A percentile compares a stretch with the other conserved stretches of the same genome.
These are phyloP conservation scores for Smutsia gigantea DNA, from an alignment of 2,797 vertebrate genomes.

Conservation along the genomic window DNA sequence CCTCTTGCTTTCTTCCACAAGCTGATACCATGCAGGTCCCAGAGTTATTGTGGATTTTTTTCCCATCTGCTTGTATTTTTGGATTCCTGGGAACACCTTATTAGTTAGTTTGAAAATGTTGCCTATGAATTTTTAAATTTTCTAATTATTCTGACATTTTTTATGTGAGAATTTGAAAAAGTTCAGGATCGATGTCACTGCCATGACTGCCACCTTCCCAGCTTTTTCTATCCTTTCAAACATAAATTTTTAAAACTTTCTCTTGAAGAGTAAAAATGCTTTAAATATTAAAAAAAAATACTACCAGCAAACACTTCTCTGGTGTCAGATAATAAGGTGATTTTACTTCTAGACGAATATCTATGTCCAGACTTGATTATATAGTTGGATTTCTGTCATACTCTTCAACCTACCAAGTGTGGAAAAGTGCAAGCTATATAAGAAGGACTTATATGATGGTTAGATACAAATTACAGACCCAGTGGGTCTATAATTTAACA, in stretches of 20 bases:
- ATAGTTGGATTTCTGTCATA: conserved; percentile 33
- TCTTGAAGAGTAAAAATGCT: conserved; percentile 13
- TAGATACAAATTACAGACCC: neutral
- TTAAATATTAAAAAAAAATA: neutral
- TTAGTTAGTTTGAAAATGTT: conserved; percentile 11
- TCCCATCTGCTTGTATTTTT: neutral
- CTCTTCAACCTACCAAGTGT: neutral
- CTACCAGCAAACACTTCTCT: conserved; percentile 9
- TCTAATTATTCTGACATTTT: neutral
- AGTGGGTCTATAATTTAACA: neutral
- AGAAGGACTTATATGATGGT: neutral
- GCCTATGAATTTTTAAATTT: neutral
- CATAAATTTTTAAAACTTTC: neutral
- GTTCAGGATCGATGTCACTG: neutral
- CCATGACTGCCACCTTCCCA: neutral
- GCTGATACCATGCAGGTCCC: neutral
- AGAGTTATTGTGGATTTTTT: neutral
- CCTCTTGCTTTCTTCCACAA: neutral
- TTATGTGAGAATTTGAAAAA: conserved; percentile 5
- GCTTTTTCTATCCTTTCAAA: neutral
- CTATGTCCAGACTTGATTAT: neutral
- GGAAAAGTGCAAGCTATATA: neutral
- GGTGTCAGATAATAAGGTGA: neutral
- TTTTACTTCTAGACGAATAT: conserved; percentile 1
- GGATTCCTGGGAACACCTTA: neutral